Evolutionary conservation across 2,888 invertebrate species (phyloP), one percentile per base, ranked within the genome.

Genomic region (Caenorhabditis doughertyi): DNA sequence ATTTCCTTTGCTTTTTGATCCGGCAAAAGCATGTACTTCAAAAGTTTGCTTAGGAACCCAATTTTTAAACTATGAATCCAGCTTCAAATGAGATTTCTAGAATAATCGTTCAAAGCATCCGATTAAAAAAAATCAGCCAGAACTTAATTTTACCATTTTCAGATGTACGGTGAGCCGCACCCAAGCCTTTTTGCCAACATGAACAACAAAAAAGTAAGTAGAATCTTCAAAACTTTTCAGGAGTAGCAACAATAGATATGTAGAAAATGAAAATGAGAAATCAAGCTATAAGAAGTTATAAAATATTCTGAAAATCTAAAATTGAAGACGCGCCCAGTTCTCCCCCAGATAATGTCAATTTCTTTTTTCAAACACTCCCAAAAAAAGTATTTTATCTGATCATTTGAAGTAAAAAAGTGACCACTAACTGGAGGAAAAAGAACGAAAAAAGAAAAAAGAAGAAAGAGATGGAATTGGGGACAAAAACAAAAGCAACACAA

Each of bases 141-240:
- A 7, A 7, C 9, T 35, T 35, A 35, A 9, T 35, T 35, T 9
- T 35, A 35, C 35, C 35, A 35, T 7, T 71, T 62, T 56, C 73
- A 76, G 74, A 76, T 76, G 74, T 67, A 67, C 67, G 58, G 58
- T 5, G 74, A 76, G 67, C 67, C 74, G 29, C 74, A 76, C 55
- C 67, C 67, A 42, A 76, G 74, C 39, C 58, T 76, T 0, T 76
- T 76, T 29, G 65, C 58, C 29, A 65, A 76, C 13, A 16, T 76
- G 67, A 76, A 58, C 74, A 76, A 76, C 67, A 76, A 58, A 25
- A 76, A 76, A 47, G 74, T 76, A 42, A 67, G 67, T 56, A n/a
- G n/a, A n/a, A n/a, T n/a, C n/a, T 35, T 35, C 7, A 35, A 35
- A 35, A 35, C 35, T 7, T 35, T 9, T 35, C n/a, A 35, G 35